phyloP scores from a whole-genome alignment of 2,888 invertebrate species.

The Malthinus seriepunctatus region DNA sequence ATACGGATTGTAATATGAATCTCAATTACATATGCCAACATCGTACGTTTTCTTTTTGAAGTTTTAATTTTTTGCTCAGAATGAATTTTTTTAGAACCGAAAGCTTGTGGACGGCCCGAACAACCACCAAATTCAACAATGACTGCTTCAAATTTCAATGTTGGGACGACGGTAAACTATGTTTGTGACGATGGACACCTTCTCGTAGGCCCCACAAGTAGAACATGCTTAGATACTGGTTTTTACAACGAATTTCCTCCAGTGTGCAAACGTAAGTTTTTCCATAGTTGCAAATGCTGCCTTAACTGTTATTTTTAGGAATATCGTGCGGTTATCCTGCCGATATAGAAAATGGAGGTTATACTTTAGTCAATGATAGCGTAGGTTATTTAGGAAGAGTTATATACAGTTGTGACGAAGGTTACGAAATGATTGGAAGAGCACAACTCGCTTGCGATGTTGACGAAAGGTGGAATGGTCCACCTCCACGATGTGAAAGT shows the following conservation, averaged over 20 bases:
- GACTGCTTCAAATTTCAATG: conserved; percentile 74
- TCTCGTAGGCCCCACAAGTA: conserved; percentile 79
- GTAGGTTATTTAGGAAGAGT: conserved; percentile 87
- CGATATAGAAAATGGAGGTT: conserved; percentile 80
- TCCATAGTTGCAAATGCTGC: neutral
- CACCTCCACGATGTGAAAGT: conserved; percentile 87
- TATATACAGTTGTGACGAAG: conserved; percentile 79
- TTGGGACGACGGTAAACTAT: conserved; percentile 83
- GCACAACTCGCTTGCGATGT: conserved; percentile 86
- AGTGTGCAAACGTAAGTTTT: conserved; percentile 83
- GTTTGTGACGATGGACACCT: conserved; percentile 84
- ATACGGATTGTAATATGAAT: conserved; percentile 82
- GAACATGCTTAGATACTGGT: conserved; percentile 87
- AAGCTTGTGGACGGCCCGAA: conserved; percentile 88
- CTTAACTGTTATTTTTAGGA: conserved; percentile 50
- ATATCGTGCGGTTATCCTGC: conserved; percentile 91
- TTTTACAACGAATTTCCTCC: conserved; percentile 94
- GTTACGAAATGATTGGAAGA: conserved; percentile 84
- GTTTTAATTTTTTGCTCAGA: neutral
- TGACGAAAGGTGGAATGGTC: conserved; percentile 92
- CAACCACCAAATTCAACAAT: conserved; percentile 93
- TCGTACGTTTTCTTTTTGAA: conserved; percentile 64
- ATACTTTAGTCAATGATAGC: conserved; percentile 80
- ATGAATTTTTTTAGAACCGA: conserved; percentile 71
- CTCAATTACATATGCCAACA: conserved; percentile 93